A percentile compares a stretch with the other conserved stretches of the same genome.
These are phyloP conservation scores for Poicephalus meyeri DNA, from an alignment of 2,113 vertebrate genomes.

Conservation along the genomic window DNA sequence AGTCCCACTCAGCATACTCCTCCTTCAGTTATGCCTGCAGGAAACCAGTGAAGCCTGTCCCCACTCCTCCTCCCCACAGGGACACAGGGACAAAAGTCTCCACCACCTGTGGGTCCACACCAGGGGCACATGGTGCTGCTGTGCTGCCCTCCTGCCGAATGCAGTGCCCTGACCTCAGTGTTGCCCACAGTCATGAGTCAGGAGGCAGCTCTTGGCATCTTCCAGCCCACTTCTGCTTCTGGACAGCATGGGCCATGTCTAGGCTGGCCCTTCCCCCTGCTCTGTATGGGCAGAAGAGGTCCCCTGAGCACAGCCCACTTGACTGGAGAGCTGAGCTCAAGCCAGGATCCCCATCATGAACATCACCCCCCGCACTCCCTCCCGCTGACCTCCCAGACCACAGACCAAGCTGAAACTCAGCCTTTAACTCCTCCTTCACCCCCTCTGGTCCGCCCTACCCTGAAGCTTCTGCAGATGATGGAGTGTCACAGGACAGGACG, in stretches of 20 bases:
- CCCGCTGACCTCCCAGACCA: accelerated
- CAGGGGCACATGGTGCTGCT: neutral
- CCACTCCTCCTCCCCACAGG: neutral
- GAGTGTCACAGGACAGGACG: accelerated
- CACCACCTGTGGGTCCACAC: accelerated
- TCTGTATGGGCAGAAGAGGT: neutral
- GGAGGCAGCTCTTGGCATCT: neutral
- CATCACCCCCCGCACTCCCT: neutral
- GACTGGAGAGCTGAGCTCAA: neutral
- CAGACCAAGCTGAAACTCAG: neutral
- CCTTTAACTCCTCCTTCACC: neutral
- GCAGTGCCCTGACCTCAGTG: neutral
- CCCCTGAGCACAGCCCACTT: neutral
- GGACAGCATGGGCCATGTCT: neutral
- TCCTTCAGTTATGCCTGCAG: accelerated
- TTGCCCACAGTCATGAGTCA: neutral
- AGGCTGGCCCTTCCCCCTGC: neutral
- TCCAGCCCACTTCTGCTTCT: neutral
- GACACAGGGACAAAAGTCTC: neutral
- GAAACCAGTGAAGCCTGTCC: neutral
- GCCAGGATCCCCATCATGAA: neutral
- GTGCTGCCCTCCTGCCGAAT: neutral
- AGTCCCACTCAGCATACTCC: accelerated
- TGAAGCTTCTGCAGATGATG: neutral
- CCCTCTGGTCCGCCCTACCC: neutral